A percentile compares a stretch with the other conserved stretches of the same genome.
These are phyloP conservation scores for Zaprionus inermis DNA, from an alignment of 1,140 invertebrate genomes.

Conservation along the genomic window DNA sequence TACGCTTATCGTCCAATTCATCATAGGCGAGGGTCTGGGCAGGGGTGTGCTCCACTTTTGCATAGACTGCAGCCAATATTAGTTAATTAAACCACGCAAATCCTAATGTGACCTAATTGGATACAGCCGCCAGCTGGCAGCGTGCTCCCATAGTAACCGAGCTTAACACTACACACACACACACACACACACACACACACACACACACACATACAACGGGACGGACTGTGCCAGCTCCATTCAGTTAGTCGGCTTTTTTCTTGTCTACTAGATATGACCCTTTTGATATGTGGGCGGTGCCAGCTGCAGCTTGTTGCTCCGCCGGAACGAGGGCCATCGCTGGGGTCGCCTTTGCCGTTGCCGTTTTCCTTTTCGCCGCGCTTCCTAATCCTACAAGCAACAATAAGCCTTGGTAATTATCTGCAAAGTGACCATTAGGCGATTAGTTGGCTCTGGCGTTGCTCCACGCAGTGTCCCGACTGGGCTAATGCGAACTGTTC, in stretches of 20 bases:
- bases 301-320: slow-evolving; percentile 63
- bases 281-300: slow-evolving; percentile 53
- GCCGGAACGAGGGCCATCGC: slow-evolving; percentile 8
- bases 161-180: slow-evolving; percentile 18
- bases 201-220: not conserved
- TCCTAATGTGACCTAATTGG: slow-evolving; percentile 78
- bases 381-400: slow-evolving; percentile 75
- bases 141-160: slow-evolving; percentile 18
- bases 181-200: slow-evolving; percentile 8
- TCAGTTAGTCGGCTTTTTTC: slow-evolving; percentile 43
- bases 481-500: slow-evolving; percentile 17
- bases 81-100: slow-evolving; percentile 78
- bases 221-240: slow-evolving; percentile 21
- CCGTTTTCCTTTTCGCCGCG: slow-evolving; percentile 57
- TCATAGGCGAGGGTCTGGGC: not conserved
- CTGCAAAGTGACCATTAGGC: slow-evolving; percentile 82
- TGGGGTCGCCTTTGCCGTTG: slow-evolving; percentile 16
- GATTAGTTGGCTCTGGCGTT: slow-evolving; percentile 71
- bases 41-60: not conserved
- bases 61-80: slow-evolving; percentile 55
- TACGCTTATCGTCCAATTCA: not conserved
- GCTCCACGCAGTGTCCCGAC: slow-evolving; percentile 7
- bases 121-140: slow-evolving; percentile 56
- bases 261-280: slow-evolving; percentile 58
- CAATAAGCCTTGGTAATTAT: slow-evolving; percentile 82